Base-by-base conservation (phyloP, 2,888 invertebrate genomes). In the Synanthedon vespiformis region DNA sequence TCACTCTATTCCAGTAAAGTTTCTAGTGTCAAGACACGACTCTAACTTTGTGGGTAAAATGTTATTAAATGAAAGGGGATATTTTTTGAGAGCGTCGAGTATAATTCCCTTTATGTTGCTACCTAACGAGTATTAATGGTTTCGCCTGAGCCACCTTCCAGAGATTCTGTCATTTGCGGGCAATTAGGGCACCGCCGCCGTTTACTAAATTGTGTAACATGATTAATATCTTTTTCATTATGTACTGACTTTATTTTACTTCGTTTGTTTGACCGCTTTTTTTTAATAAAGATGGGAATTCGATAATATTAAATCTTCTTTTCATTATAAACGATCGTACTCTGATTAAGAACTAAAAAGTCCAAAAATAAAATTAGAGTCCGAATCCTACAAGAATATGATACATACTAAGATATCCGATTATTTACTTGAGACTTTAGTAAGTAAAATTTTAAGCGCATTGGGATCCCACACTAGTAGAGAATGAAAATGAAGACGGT, bases 61-160 rank as follows among this genome's bases (percentile, higher is more conserved):
- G 58, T 64, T 63, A 68, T 63, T 68, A 66, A 66, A 57, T 60
- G 62, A 58, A 67, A 78, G 74, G 77, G 72, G 76, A 80, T 77
- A 80, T 69, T 80, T 82, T 80, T 78, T 73, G 72, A 68, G 64
- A 69, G 68, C 72, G 72, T 67, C 68, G 58, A 65, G 61, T 68
- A 66, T 69, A 74, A 77, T 78, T 77, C 72, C 71, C 66, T 77
- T 80, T 79, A 77, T 77, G 80, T 74, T 73, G 65, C 67, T 56
- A 61, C 60, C 65, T 81, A 81, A 83, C 74, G 67, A 80, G 74
- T 74, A 82, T 77, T 72, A 79, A 83, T 80, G 76, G 69, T 62
- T 59, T 59, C 60, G 54, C 58, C 61, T 61, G 62, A 61, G 65
- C 65, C 66, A 68, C 70, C 67, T 62, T 62, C 64, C 63, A 60